Conservation (phyloP, 2,797 vertebrate species). For the Momotus momota region DNA sequence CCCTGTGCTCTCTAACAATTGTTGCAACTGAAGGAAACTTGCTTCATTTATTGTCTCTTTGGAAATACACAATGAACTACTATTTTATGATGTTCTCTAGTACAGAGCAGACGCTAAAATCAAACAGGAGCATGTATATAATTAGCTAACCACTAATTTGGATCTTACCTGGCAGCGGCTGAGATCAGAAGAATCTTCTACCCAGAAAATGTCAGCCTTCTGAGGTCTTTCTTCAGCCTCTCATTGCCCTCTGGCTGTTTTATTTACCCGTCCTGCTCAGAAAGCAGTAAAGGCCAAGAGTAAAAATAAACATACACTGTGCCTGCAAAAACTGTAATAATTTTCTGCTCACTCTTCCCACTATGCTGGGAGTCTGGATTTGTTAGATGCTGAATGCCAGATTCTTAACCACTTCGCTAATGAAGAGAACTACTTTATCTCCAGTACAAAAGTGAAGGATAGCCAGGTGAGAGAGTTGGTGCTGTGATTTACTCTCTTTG, state of each 20-base stretch:
- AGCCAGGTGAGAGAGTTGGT: neutral
- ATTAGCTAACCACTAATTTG: neutral
- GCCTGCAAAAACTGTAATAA: neutral
- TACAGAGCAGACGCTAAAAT: neutral
- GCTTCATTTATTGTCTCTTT: neutral
- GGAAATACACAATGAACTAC: neutral
- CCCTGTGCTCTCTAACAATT: fast-evolving
- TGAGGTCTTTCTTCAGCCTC: neutral
- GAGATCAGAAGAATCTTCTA: neutral
- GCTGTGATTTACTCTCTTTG: neutral
- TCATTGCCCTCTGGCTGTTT: neutral
- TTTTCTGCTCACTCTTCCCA: neutral
- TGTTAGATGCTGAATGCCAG: neutral
- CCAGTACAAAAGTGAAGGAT: neutral
- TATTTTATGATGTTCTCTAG: fast-evolving
- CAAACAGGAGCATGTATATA: fast-evolving
- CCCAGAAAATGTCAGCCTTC: neutral
- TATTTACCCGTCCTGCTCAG: neutral
- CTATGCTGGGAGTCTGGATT: neutral
- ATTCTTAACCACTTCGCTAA: neutral
- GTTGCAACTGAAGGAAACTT: neutral
- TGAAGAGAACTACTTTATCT: neutral
- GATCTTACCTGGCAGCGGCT: neutral
- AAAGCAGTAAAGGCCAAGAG: fast-evolving
- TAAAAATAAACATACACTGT: neutral